Evolutionary conservation across 2,888 invertebrate genomes (phyloP).

Genomic region (Conistra vaccinii): DNA sequence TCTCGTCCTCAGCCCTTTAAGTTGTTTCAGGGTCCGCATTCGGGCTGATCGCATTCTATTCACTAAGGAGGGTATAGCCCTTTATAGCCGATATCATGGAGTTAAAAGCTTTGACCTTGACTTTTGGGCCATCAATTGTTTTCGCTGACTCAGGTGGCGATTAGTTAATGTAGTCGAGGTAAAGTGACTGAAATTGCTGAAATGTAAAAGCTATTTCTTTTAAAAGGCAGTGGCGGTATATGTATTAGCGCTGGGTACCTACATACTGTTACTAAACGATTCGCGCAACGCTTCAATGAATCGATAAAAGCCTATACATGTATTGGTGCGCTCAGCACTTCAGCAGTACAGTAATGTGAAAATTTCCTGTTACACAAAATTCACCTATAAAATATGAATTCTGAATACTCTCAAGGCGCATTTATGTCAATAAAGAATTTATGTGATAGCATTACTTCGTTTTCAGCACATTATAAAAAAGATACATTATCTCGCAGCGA

Average conservation of each 20-base stretch:
- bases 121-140: slow-evolving; percentile 44
- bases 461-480: slow-evolving; percentile 23
- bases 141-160: slow-evolving; percentile 58
- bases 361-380: slow-evolving; percentile 12
- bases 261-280: slow-evolving; percentile 22
- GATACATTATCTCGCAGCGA: slow-evolving; percentile 14
- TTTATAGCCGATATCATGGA: slow-evolving; percentile 45
- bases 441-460: background rate
- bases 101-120: slow-evolving; percentile 59
- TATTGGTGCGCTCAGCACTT: background rate
- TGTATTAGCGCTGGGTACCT: background rate
- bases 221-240: slow-evolving; percentile 18
- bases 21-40: slow-evolving; percentile 36
- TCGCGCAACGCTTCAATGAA: slow-evolving; percentile 32
- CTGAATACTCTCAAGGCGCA: slow-evolving; percentile 6
- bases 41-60: slow-evolving; percentile 40
- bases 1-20: slow-evolving; percentile 35
- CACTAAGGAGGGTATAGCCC: slow-evolving; percentile 36
- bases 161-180: slow-evolving; percentile 34
- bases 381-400: slow-evolving; percentile 1
- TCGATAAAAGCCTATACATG: slow-evolving; percentile 25
- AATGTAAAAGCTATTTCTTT: slow-evolving; percentile 30
- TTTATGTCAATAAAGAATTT: slow-evolving; percentile 21
- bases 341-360: background rate
- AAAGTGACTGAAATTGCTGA: slow-evolving; percentile 29